A percentile compares a stretch with the other conserved stretches of the same genome.
phyloP scores from a whole-genome alignment of 2,797 vertebrate species.

The Sebastes vulpes region DNA sequence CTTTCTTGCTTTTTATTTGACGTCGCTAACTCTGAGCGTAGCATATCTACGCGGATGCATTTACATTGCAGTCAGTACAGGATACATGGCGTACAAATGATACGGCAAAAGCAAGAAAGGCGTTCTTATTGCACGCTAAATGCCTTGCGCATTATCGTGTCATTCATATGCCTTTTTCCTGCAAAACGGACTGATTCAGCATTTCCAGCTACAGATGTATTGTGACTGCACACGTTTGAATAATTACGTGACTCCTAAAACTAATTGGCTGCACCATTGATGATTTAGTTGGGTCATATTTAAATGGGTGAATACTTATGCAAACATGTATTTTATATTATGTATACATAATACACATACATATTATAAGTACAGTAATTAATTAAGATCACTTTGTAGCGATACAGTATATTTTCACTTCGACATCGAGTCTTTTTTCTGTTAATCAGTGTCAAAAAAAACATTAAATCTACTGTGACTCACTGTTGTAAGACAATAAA shows the following conservation, averaged over 20 bases:
- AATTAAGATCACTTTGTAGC: neutral
- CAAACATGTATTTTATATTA: neutral
- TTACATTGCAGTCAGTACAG: no score
- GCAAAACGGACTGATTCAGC: neutral
- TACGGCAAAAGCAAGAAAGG: no score
- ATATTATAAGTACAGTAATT: neutral
- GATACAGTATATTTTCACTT: neutral
- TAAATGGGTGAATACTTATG: neutral
- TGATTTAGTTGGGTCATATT: no score
- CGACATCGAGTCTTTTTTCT: neutral
- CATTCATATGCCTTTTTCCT: no score
- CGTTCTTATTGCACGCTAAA: no score
- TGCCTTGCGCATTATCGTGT: no score
- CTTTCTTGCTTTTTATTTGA: no score
- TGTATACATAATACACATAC: neutral
- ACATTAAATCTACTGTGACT: neutral
- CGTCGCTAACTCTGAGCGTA: no score
- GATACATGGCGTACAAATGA: no score
- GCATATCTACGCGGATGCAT: no score
- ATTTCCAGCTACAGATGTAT: neutral
- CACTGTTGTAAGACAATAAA: neutral
- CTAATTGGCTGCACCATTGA: neutral
- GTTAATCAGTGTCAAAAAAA: neutral
- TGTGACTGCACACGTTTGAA: neutral
- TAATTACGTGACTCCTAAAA: neutral